Evolutionary conservation across 2,113 vertebrate species (phyloP), one percentile per base, ranked within the genome.

Genomic region (Nycticryphes semicollaris): DNA sequence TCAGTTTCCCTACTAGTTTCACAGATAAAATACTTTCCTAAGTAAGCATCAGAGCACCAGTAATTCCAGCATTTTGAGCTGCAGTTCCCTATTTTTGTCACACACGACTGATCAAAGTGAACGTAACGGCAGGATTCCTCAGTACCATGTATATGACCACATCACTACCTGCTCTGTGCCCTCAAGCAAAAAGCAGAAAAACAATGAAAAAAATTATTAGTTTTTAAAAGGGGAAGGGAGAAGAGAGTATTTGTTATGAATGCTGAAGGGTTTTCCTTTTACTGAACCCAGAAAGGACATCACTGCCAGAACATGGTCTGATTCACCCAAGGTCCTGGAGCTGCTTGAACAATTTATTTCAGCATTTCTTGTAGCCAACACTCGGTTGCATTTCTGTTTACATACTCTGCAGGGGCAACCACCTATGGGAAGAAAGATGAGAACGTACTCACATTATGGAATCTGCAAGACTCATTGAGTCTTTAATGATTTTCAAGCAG

Each of bases 401-500:
- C 72, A 57, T 72, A 96, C 95, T 93, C 94, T 82, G 57, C 94
- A 96, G 93, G 79, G 91, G 89, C 94, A 69, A 95, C 68, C 91
- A 94, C 97, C 90, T 94, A 48, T 35, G 84, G 89, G 64, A 97
- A 93, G 93, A 96, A 95, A 96, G 97, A 97, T 94, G 94, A 97
- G 96, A 97, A 89, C 78, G 78, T 25, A 19, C 83, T 91, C 77
- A 88, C 87, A 95, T 97, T 96, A 89, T 48, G 54, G 47, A 83
- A 96, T 95, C 97, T 97, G 94, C 93, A 98, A 97, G 94, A 94
- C 93, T 92, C 97, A 94, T 93, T 96, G 96, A 97, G 94, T 91
- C 81, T 95, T 97, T 98, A 97, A 98, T 88, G 97, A 96, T 96
- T 97, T 97, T 96, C 89, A 84, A n/a, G 69, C 91, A 93, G 85